Conservation (phyloP, 2,113 vertebrate genomes). For the Poeciliopsis turrubarensis region DNA sequence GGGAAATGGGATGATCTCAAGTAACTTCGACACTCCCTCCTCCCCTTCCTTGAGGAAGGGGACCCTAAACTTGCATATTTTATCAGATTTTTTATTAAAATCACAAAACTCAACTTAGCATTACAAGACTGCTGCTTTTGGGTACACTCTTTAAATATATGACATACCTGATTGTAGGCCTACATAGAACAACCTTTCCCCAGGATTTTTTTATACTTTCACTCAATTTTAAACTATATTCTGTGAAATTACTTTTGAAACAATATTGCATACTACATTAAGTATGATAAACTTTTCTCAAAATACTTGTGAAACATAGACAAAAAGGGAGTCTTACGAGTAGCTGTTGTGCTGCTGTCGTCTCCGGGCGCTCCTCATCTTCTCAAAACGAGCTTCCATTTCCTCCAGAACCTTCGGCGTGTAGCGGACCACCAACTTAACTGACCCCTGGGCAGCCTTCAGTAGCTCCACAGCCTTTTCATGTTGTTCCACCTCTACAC, state of each 20-base stretch:
- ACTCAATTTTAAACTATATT: not conserved
- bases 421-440: constrained; percentile 92
- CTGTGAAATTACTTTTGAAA: not conserved
- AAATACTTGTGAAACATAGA: not conserved
- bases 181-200: too few relatives aligned
- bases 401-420: constrained; percentile 92
- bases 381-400: constrained; percentile 94
- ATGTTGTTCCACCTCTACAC: constrained; percentile 91
- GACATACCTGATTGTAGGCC: too few relatives aligned
- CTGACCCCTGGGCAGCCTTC: constrained; percentile 90
- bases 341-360: constrained; percentile 93
- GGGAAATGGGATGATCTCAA: too few relatives aligned
- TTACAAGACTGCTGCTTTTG: too few relatives aligned
- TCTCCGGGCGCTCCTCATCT: constrained; percentile 89
- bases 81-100: too few relatives aligned
- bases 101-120: too few relatives aligned
- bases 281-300: too few relatives aligned
- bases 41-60: too few relatives aligned
- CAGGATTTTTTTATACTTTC: not conserved
- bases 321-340: constrained; percentile 80
- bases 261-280: not conserved
- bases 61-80: too few relatives aligned
- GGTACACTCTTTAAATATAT: too few relatives aligned
- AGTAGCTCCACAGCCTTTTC: constrained; percentile 92
- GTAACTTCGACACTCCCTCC: too few relatives aligned